These are phyloP conservation scores for Ormyrus pomaceus DNA, from an alignment of 2,888 invertebrate genomes.

Conservation along the genomic window DNA sequence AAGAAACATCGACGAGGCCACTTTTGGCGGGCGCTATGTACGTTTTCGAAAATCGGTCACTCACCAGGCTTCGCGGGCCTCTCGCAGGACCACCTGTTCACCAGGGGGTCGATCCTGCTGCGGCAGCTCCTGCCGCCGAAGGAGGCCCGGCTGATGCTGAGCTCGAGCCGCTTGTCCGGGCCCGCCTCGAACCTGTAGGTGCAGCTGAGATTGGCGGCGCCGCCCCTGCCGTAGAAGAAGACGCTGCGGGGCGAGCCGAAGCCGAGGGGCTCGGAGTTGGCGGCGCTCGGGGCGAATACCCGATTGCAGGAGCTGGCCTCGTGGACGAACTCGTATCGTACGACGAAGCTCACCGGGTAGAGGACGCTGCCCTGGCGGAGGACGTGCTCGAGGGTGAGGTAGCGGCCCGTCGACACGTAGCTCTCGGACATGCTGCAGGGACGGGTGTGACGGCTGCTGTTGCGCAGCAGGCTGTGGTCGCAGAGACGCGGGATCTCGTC, in stretches of 20 bases:
- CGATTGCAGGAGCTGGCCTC: constrained; percentile 71
- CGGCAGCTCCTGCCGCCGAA: constrained; percentile 84
- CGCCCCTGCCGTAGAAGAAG: constrained; percentile 89
- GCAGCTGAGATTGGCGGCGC: constrained; percentile 85
- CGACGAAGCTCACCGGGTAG: constrained; percentile 86
- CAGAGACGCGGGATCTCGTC: constrained; percentile 86
- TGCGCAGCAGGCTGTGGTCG: constrained; percentile 85
- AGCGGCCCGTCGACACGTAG: constrained; percentile 86
- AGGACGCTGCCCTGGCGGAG: constrained; percentile 87
- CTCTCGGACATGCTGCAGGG: constrained; percentile 85
- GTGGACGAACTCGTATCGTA: constrained; percentile 90
- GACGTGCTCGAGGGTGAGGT: constrained; percentile 86
- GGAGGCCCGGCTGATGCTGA: constrained; percentile 83
- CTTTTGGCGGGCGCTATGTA: no score
- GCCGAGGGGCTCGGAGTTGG: constrained; percentile 49
- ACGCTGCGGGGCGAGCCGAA: constrained; percentile 88
- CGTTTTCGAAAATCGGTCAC: not conserved
- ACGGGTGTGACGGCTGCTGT: constrained; percentile 83
- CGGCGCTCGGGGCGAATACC: constrained; percentile 66
- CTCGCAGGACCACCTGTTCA: constrained; percentile 84
- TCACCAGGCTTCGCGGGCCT: constrained; percentile 63
- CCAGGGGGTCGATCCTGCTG: constrained; percentile 81
- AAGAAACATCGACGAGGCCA: no score
- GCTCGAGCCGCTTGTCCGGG: constrained; percentile 82
- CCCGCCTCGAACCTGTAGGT: constrained; percentile 85